Evolutionary conservation across 2,888 invertebrate genomes (phyloP).

Genomic region (Clostera curtula): DNA sequence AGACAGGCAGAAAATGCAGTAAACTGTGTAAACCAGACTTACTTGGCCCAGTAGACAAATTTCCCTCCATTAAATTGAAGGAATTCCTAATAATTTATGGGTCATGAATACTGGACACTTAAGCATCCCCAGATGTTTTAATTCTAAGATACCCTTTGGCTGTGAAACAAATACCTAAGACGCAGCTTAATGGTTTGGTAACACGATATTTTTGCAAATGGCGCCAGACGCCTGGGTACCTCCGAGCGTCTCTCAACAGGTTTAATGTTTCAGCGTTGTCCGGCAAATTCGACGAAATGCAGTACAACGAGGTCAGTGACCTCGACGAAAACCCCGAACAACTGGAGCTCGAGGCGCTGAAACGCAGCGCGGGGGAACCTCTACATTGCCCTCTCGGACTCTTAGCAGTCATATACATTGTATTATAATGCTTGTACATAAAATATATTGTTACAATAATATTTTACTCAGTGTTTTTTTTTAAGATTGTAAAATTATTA

Average conservation of each 20-base stretch:
- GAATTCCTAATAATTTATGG: too few relatives aligned
- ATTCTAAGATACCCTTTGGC: too few relatives aligned
- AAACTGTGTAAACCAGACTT: too few relatives aligned
- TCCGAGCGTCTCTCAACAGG: slow-evolving; percentile 22
- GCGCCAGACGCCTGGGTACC: slow-evolving; percentile 21
- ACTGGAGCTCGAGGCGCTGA: slow-evolving; percentile 61
- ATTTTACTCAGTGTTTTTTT: slow-evolving; percentile 38
- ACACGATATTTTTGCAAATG: slow-evolving; percentile 37
- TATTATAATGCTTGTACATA: slow-evolving; percentile 67
- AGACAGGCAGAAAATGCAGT: too few relatives aligned
- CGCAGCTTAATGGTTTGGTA: too few relatives aligned
- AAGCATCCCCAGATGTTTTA: too few relatives aligned
- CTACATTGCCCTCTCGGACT: slow-evolving; percentile 27
- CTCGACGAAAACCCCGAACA: slow-evolving; percentile 61
- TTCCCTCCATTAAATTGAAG: too few relatives aligned
- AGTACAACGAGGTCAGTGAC: slow-evolving; percentile 61
- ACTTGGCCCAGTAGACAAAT: too few relatives aligned
- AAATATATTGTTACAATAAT: slow-evolving; percentile 66
- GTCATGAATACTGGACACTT: too few relatives aligned
- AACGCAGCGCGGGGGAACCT: slow-evolving; percentile 44
- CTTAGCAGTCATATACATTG: slow-evolving; percentile 43
- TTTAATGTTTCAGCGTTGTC: slow-evolving; percentile 53
- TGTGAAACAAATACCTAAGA: too few relatives aligned
- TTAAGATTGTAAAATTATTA: too few relatives aligned
- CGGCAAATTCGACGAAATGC: slow-evolving; percentile 66